Conservation (phyloP, 2,113 vertebrate genomes). For the Octodon degus region DNA sequence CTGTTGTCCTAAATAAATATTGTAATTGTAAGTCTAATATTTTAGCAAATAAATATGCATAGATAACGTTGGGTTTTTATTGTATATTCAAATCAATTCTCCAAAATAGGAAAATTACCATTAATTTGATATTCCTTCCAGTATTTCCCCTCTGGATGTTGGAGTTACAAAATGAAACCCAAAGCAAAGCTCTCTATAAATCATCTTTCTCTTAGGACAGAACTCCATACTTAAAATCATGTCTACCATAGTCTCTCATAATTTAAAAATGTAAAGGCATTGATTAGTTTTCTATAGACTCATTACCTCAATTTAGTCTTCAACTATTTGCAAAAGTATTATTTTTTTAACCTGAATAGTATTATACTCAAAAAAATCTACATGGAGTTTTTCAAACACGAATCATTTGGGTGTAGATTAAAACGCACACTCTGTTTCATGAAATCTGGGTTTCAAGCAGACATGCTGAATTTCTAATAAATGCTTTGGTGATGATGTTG, state of each 20-base stretch:
- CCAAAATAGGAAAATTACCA: slow-evolving; percentile 8
- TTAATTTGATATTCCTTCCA: slow-evolving; percentile 1
- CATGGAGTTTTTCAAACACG: slow-evolving; percentile 10
- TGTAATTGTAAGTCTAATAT: slow-evolving; percentile 63
- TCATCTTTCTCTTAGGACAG: neutral
- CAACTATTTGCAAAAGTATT: slow-evolving; percentile 19
- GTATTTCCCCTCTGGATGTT: slow-evolving; percentile 16
- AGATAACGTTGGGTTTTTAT: neutral
- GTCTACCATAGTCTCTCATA: neutral
- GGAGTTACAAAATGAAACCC: neutral
- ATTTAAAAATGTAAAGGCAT: neutral
- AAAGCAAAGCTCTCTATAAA: slow-evolving; percentile 1
- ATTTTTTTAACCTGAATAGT: slow-evolving; percentile 22
- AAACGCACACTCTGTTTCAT: neutral
- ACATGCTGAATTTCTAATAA: neutral
- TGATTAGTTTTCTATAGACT: slow-evolving; percentile 19
- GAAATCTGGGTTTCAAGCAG: neutral
- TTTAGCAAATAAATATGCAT: slow-evolving; percentile 22
- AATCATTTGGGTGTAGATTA: neutral
- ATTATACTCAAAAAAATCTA: neutral
- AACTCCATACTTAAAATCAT: slow-evolving; percentile 2
- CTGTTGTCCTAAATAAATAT: slow-evolving; percentile 74
- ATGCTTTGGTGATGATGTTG: neutral
- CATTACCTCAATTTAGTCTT: neutral
- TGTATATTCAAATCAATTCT: slow-evolving; percentile 50